Base-by-base conservation (phyloP, 2,888 invertebrate species). In the Celastrina argiolus region DNA sequence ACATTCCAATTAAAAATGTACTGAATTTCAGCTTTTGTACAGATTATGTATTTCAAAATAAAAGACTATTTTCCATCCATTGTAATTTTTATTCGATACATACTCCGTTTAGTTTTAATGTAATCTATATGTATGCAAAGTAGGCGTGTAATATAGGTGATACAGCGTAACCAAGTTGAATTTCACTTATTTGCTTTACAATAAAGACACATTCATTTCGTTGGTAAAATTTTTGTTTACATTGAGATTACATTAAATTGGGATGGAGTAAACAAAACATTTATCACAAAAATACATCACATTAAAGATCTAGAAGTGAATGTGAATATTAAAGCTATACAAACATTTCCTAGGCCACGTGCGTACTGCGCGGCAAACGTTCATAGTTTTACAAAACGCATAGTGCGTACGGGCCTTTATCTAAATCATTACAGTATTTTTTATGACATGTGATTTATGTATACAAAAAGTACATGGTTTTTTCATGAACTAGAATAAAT, bases 11-110 rank as follows among this genome's bases (percentile, higher is more conserved):
- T 51, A 1, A 51, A 51, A 26, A 67, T 68, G 66, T 66, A 65
- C 66, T 58, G 45, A 58, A 65, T 12, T 67, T 31, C 63, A 66
- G 69, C 65, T 73, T 74, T 75, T 75, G 74, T 76, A 76, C 51
- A 51, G 22, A 70, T 74, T 75, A 73, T 69, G 71, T 71, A 71
- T 61, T 61, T 12, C 71, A 68, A 73, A 74, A 51, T 74, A 74
- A 76, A 74, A 74, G 69, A 73, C 68, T 73, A 73, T 74, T 75
- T 73, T 75, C 69, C 69, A 71, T 74, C 72, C 68, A 69, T 72
- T 71, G 70, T 72, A 71, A 59, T 69, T 74, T 75, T 76, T 76
- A 74, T 72, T 72, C 75, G 69, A 72, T 72, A 73, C 68, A 70
- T 70, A n/a, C n/a, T n/a, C n/a, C n/a, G n/a, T n/a, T n/a, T n/a